These are phyloP conservation scores for Pemphigus obesinymphae DNA, from an alignment of 1,140 invertebrate species.

Conservation along the genomic window DNA sequence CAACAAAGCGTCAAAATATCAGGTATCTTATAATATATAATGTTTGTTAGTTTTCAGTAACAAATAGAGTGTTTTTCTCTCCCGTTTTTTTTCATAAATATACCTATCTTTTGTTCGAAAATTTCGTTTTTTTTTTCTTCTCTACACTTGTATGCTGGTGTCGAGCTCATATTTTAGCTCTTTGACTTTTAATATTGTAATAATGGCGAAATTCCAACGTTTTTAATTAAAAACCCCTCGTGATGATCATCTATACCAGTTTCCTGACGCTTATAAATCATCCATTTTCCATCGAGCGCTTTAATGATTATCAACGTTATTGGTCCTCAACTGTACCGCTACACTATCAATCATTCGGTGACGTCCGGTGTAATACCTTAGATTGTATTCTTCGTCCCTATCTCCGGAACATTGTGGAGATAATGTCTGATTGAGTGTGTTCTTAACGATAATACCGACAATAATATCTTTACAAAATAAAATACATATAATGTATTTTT, in stretches of 20 bases:
- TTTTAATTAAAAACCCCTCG: conserved; percentile 12
- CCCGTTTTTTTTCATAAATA: neutral
- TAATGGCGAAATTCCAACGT: neutral
- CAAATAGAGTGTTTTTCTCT: neutral
- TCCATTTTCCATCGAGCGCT: neutral
- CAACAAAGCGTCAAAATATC: too few species aligned
- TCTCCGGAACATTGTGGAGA: too few species aligned
- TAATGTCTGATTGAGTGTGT: too few species aligned
- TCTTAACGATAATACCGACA: too few species aligned
- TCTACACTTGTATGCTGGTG: neutral
- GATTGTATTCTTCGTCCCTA: too few species aligned
- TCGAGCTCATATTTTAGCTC: neutral
- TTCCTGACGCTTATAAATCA: neutral
- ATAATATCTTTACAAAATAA: too few species aligned
- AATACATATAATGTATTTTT: too few species aligned
- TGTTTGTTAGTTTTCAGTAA: neutral
- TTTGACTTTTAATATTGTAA: neutral
- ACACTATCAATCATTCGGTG: neutral
- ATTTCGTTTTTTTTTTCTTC: neutral
- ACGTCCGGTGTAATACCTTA: neutral
- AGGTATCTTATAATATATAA: neutral
- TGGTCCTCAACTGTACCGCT: neutral
- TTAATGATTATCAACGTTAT: conserved; percentile 4
- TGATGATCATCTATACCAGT: too few species aligned
- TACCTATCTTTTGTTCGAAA: neutral